These are phyloP conservation scores for Scolopax bukidnonensis DNA, from an alignment of 2,797 vertebrate species.

Conservation along the genomic window DNA sequence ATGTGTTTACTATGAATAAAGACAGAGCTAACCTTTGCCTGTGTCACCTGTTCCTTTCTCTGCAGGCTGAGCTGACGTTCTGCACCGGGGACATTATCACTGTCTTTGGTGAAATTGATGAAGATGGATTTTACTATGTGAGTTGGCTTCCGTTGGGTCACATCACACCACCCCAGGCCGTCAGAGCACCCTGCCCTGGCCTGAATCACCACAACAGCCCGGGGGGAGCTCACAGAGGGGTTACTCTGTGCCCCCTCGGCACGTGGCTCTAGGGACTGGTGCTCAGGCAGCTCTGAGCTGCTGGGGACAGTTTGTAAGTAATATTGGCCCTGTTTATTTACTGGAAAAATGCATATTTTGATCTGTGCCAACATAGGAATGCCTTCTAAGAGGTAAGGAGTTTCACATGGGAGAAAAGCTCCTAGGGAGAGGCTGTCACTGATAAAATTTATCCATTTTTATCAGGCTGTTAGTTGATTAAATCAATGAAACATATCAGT, in stretches of 20 bases:
- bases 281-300: background rate
- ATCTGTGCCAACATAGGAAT: rapidly evolving
- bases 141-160: slow-evolving; percentile 71
- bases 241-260: background rate
- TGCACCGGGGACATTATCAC: slow-evolving; percentile 96
- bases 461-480: too few species aligned
- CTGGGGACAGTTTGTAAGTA: too few species aligned
- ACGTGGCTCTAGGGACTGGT: rapidly evolving
- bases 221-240: background rate
- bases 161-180: background rate
- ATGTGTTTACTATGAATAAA: background rate
- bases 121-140: slow-evolving; percentile 98
- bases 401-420: too few species aligned
- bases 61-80: slow-evolving; percentile 94
- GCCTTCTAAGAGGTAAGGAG: background rate
- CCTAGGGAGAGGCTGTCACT: rapidly evolving
- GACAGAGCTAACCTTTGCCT: background rate
- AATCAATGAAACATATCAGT: too few species aligned
- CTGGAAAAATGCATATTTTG: background rate
- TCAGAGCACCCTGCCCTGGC: background rate
- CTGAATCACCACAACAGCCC: rapidly evolving
- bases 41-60: background rate
- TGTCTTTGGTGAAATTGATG: slow-evolving; percentile 96
- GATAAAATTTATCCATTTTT: too few species aligned
- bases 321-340: background rate